phyloP scores from a whole-genome alignment of 2,797 vertebrate genomes.

The Galagoides demidoff region DNA sequence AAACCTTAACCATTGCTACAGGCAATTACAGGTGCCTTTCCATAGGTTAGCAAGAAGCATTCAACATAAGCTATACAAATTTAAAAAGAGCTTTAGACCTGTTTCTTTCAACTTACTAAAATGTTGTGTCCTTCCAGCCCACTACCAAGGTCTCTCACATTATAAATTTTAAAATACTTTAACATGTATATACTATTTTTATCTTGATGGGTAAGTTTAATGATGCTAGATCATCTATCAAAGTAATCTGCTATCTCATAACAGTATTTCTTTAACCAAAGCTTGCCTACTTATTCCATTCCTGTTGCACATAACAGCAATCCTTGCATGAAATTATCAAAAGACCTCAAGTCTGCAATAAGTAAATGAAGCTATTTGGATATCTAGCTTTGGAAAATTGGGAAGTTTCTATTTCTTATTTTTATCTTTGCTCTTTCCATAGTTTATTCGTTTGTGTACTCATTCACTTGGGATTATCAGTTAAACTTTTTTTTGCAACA shows the following conservation, averaged over 20 bases:
- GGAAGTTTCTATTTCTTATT: neutral
- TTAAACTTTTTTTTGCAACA: neutral
- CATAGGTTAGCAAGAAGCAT: neutral
- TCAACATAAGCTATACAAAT: neutral
- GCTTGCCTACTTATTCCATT: neutral
- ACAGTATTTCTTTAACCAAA: neutral
- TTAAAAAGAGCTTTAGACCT: neutral
- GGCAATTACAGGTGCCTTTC: neutral
- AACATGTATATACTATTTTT: constrained; percentile 36
- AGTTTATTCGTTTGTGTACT: neutral
- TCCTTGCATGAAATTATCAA: neutral
- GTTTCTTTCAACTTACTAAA: neutral
- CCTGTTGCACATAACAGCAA: neutral
- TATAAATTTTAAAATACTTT: constrained; percentile 49
- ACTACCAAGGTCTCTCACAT: neutral
- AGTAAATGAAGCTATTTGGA: neutral
- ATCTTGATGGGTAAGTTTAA: constrained; percentile 7
- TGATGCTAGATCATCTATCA: neutral
- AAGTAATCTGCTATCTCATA: neutral
- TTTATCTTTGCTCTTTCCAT: neutral
- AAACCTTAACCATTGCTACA: neutral
- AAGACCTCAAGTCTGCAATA: neutral
- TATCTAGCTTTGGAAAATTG: neutral
- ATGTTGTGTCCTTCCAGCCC: neutral
- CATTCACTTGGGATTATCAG: neutral